Base-by-base conservation (phyloP, 1,140 invertebrate species). In the Drosophila kanapiae region DNA sequence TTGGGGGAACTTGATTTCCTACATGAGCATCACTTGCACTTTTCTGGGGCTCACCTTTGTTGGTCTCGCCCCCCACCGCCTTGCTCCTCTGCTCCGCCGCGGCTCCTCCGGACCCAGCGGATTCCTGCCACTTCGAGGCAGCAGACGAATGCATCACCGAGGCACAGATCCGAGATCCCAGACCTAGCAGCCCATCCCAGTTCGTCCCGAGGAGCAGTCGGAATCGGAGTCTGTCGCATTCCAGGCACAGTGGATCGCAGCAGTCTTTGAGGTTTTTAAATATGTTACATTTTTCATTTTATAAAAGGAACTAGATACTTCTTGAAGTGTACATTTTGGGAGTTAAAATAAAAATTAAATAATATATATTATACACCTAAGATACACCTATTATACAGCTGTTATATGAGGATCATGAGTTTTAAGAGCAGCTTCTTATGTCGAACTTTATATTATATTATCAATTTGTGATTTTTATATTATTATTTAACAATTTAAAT, bases 21-120 rank as follows among this genome's bases (percentile, higher is more conserved):
- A 90, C 85, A 90, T 90, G 85, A 91, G 85, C 85, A 90, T 90
- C 85, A 90, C 85, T 90, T 90, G 85, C 86, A 90, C 85, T 90
- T 90, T 90, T 90, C 71, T 90, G 81, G 78, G 59, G 68, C 72
- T 75, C 67, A 68, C 63, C 62, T 75, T 58, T 77, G 42, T 31
- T 31, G 31, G 31, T 31, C 31, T 31, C 31, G 48, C 10, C 11
- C 27, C 37, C 31, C 42, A 35, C 29, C 13, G 0, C 11, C n/a
- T 6, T 4, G 8, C 6, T 4, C 14, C 29, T 18, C 6, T 5
- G n/a, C 6, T 8, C 14, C 35, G 2, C 45, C 13, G 29, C 16
- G 9, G 51, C 51, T 54, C 33, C 51, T 23, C 51, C 51, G 35
- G 8, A 38, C 16, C 56, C 56, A 42, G 57, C 16, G 51, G 35